phyloP scores from a whole-genome alignment of 2,113 vertebrate genomes.

The Rhinogobius similis region DNA sequence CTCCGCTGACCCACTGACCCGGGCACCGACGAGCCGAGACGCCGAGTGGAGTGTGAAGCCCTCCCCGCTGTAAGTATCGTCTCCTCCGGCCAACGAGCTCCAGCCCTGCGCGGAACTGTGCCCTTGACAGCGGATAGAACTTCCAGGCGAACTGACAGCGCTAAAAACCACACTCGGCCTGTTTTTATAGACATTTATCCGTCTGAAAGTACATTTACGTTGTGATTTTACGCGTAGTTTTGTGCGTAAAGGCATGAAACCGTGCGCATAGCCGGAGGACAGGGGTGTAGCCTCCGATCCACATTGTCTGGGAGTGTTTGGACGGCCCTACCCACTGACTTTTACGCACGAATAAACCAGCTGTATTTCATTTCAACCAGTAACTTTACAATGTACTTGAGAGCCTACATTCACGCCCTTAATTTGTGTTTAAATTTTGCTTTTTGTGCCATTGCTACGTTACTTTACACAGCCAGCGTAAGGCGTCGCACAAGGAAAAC shows the following conservation, averaged over 20 bases:
- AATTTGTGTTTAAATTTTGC: slow-evolving; percentile 11
- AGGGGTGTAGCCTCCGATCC: slow-evolving; percentile 67
- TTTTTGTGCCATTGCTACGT: slow-evolving; percentile 25
- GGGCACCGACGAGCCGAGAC: background rate
- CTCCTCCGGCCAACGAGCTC: slow-evolving; percentile 8
- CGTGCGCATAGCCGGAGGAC: slow-evolving; percentile 51
- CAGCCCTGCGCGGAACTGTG: slow-evolving; percentile 26
- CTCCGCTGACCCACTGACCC: background rate
- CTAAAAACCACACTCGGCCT: background rate
- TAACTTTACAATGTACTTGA: background rate
- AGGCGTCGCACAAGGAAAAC: slow-evolving; percentile 13
- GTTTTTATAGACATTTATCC: too few relatives aligned
- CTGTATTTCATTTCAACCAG: background rate
- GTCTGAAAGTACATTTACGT: background rate
- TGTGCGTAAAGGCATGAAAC: slow-evolving; percentile 48
- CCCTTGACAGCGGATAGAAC: slow-evolving; percentile 56
- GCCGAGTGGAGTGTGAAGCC: slow-evolving; percentile 54
- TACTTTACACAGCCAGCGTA: slow-evolving; percentile 44
- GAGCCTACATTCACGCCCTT: background rate
- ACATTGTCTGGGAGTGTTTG: slow-evolving; percentile 55
- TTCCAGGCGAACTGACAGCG: slow-evolving; percentile 28
- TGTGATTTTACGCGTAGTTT: background rate
- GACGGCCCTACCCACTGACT: slow-evolving; percentile 36
- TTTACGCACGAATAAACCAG: background rate
- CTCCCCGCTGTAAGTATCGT: slow-evolving; percentile 63